Base-by-base conservation (phyloP, 1,140 invertebrate species). In the Zophobas morio region DNA sequence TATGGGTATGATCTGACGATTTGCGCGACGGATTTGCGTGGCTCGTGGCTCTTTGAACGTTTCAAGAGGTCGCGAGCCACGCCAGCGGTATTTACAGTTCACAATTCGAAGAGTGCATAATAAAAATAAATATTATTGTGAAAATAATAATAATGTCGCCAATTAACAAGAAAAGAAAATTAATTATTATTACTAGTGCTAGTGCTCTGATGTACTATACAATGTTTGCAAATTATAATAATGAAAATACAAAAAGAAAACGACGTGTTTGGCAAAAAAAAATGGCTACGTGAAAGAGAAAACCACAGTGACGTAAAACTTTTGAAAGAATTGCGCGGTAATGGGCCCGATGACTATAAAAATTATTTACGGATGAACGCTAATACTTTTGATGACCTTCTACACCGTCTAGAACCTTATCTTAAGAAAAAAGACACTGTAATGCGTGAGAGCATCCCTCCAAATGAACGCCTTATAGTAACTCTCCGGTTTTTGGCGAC, bases 401-500 rank as follows among this genome's bases (percentile, higher is more conserved):
- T 74, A 60, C 54, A 54, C 36, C 37, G 53, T 36, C n/a, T 74
- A n/a, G 46, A 2, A 57, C 49, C 35, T 6, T 53, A 35, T 57
- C 51, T 84, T 5, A 74, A 34, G 39, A 82, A 82, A 79, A 36
- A 81, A 77, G 79, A 84, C 72, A 84, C 82, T 6, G 49, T 80
- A 8, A 78, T 74, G 70, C 63, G 82, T 70, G 56, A 77, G 71
- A 75, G 81, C 8, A 84, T 84, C 53, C 46, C 76, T 5, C 40
- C 79, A 0, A 35, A 79, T 63, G 77, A 76, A 53, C 71, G 81
- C 54, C 75, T 85, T 70, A 72, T 77, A 53, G 33, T 84, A 6
- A 83, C 84, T 57, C 71, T 85, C 36, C 76, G 82, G 77, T 84
- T 79, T 77, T 78, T 84, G 34, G 81, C 81, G 35, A 81, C 81